These are phyloP conservation scores for Eulemur macaco DNA, from an alignment of 2,113 vertebrate species.

Conservation along the genomic window DNA sequence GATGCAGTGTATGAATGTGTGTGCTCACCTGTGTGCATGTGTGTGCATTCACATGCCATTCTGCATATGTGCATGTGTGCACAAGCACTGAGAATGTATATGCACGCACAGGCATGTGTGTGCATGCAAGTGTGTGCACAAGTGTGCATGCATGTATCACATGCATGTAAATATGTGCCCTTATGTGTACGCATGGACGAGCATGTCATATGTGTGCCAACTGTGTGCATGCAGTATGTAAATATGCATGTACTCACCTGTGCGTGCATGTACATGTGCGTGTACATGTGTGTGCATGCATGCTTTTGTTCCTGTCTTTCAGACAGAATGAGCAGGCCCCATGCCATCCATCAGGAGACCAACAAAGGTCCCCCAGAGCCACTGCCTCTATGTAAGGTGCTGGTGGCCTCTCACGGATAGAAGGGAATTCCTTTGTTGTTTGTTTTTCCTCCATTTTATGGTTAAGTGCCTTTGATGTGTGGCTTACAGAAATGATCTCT, in stretches of 20 bases:
- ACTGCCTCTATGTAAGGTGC: not conserved
- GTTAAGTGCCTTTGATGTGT: not conserved
- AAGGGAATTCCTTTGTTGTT: not conserved
- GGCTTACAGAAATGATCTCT: not conserved
- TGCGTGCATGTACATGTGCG: not conserved
- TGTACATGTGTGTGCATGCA: not conserved
- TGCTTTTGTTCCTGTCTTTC: not conserved
- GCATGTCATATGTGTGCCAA: not conserved
- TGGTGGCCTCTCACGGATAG: not conserved
- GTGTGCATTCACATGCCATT: not conserved
- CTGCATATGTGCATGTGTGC: not conserved
- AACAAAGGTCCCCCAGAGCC: not conserved
- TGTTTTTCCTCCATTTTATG: not conserved
- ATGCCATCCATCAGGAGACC: not conserved
- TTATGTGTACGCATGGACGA: not conserved
- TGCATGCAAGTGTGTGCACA: not conserved
- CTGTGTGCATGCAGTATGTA: not conserved
- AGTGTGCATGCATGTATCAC: not conserved
- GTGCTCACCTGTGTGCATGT: too few species aligned
- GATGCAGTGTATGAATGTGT: not conserved
- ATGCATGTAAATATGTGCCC: not conserved
- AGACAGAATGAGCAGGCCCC: rapidly evolving
- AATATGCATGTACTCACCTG: not conserved
- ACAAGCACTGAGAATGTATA: too few species aligned
- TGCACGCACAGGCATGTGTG: too few species aligned